These are phyloP conservation scores for Papilio dardanus DNA, from an alignment of 1,140 invertebrate species.

Conservation along the genomic window DNA sequence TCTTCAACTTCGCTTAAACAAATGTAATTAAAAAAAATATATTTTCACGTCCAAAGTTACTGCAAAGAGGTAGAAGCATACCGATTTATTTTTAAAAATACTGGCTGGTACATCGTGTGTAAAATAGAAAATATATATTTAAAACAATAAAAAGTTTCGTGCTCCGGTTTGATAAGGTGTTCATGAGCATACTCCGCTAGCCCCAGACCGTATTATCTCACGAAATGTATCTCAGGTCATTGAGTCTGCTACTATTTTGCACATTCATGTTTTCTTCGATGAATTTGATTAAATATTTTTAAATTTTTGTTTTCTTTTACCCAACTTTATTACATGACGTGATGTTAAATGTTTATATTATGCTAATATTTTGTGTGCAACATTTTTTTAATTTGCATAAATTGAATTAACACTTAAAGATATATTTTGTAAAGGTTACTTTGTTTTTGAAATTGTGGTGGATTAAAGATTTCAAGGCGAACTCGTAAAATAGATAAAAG, in stretches of 20 bases:
- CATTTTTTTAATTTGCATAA: neutral
- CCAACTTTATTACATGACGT: constrained; percentile 5
- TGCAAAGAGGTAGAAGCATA: neutral
- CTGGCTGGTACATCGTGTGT: neutral
- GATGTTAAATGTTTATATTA: neutral
- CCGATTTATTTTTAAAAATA: constrained; percentile 14
- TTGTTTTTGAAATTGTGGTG: too few relatives aligned
- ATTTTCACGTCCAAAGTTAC: neutral
- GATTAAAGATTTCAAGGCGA: neutral
- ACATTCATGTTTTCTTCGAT: constrained; percentile 45
- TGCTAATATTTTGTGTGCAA: neutral
- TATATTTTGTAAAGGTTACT: neutral
- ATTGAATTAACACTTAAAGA: neutral
- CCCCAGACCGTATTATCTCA: constrained; percentile 66
- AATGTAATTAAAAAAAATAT: neutral
- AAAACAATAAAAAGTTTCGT: constrained; percentile 51
- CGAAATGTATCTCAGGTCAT: constrained; percentile 67
- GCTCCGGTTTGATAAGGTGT: constrained; percentile 54
- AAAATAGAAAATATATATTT: constrained; percentile 7
- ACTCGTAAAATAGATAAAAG: neutral
- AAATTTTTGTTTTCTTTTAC: constrained; percentile 24
- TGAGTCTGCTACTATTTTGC: constrained; percentile 54
- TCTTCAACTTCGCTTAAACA: too few relatives aligned
- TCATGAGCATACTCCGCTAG: constrained; percentile 49
- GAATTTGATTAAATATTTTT: constrained; percentile 24